phyloP scores from a whole-genome alignment of 2,888 invertebrate genomes.

The Alitta virens region DNA sequence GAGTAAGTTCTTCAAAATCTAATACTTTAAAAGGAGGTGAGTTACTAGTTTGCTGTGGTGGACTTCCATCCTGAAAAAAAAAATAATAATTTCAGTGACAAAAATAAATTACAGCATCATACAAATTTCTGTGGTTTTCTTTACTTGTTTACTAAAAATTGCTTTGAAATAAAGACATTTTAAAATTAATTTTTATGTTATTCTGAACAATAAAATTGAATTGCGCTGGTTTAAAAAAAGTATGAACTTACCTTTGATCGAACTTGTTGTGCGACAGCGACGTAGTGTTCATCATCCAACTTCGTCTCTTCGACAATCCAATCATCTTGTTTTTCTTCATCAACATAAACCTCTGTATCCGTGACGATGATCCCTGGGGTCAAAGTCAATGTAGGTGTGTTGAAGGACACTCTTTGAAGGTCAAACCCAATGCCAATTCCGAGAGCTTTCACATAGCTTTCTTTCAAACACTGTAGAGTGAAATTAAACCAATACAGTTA shows the following conservation, averaged over 20 bases:
- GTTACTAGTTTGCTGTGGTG: neutral
- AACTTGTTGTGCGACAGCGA: slow-evolving; percentile 63
- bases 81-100: neutral
- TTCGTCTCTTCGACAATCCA: slow-evolving; percentile 86
- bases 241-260: neutral
- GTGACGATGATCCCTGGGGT: slow-evolving; percentile 35
- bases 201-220: too few relatives aligned
- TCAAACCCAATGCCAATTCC: slow-evolving; percentile 81
- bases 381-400: slow-evolving; percentile 50
- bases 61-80: neutral
- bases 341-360: slow-evolving; percentile 69
- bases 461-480: slow-evolving; percentile 80
- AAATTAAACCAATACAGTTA: too few relatives aligned
- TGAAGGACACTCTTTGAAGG: slow-evolving; percentile 75
- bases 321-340: slow-evolving; percentile 62
- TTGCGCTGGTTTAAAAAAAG: neutral
- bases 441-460: slow-evolving; percentile 88
- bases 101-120: neutral
- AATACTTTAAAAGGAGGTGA: neutral
- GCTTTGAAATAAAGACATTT: too few relatives aligned
- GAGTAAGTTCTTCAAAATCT: slow-evolving; percentile 3
- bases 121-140: too few relatives aligned
- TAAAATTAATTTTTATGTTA: too few relatives aligned
- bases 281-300: slow-evolving; percentile 73
- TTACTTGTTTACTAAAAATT: too few relatives aligned